Evolutionary conservation across 2,797 vertebrate genomes (phyloP), one percentile per base, ranked within the genome.

Genomic region (Rhinatrema bivittatum): DNA sequence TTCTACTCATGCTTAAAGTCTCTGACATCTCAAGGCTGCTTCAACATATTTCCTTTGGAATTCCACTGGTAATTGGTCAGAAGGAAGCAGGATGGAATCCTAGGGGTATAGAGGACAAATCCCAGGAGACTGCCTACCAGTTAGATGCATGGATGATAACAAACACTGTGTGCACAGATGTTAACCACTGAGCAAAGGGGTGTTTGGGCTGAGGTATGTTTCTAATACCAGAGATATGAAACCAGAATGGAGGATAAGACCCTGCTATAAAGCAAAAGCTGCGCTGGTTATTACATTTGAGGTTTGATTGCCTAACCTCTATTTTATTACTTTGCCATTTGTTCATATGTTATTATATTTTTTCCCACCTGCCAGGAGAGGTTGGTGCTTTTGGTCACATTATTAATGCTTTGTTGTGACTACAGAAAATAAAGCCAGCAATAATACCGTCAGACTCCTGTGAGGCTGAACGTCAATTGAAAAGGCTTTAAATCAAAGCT

Each of bases 401-500:
- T 47, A 61, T 51, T 46, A 58, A 41, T 36, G 7, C 9, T 22
- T 35, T 53, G 36, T 60, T 17, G 3, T 50, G 27, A 37, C 20
- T 55, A 46, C 28, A 51, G n/a, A 52, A 50, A 65, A 49, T 20
- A 10, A 13, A 32, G 16, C 17, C 37, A 11, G 12, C 12, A 42
- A 9, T 36, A 56, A 54, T 11, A 11, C 4, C 36, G 16, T 32
- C 18, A 21, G 32, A 62, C 49, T 46, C n/a, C 26, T 34, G 6
- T 56, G 16, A 35, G 38, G 29, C 2, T 7, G 46, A 26, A 31
- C 46, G 62, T 46, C 17, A 69, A 18, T 7, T 42, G 15, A 60
- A 65, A 32, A 20, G 10, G 3, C 2, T 37, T 29, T 27, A 70
- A 67, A 46, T 56, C 36, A 60, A 53, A 66, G 34, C 32, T 29